phyloP scores from a whole-genome alignment of 2,797 vertebrate genomes.

The Esox lucius region DNA sequence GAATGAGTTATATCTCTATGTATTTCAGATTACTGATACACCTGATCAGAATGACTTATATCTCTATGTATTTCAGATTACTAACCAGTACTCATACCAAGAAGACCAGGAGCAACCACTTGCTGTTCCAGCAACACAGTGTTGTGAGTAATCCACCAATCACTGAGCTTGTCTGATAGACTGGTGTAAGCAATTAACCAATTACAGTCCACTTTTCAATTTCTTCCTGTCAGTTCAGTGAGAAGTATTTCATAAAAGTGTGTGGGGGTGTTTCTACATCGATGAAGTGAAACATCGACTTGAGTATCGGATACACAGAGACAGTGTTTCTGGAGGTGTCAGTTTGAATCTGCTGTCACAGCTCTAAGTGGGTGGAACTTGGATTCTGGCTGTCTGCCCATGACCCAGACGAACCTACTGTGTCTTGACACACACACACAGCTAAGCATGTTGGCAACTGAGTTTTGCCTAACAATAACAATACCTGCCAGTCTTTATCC shows the following conservation, averaged over 20 bases:
- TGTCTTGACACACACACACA: neutral
- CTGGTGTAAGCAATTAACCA: neutral
- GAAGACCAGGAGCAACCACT: slow-evolving; percentile 90
- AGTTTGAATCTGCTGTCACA: slow-evolving; percentile 58
- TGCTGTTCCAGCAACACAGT: slow-evolving; percentile 86
- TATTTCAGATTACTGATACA: neutral
- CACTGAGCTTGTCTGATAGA: neutral
- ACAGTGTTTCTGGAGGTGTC: slow-evolving; percentile 33
- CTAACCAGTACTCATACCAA: slow-evolving; percentile 78
- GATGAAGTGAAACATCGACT: slow-evolving; percentile 51
- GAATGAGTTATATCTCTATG: neutral
- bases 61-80: neutral
- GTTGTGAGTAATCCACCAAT: slow-evolving; percentile 80
- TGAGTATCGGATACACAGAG: slow-evolving; percentile 50
- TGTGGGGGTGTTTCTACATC: neutral
- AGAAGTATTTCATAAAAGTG: neutral
- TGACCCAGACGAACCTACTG: neutral
- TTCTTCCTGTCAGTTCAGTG: neutral
- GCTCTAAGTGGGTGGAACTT: slow-evolving; percentile 46
- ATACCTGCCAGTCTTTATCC: neutral
- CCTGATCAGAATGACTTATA: neutral
- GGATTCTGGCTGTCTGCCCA: slow-evolving; percentile 33
- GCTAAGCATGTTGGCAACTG: neutral
- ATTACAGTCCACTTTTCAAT: neutral
- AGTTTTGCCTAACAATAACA: neutral